A percentile compares a stretch with the other conserved stretches of the same genome.
Evolutionary conservation across 1,140 invertebrate species (phyloP).

Genomic region (Lepeophtheirus salmonis): DNA sequence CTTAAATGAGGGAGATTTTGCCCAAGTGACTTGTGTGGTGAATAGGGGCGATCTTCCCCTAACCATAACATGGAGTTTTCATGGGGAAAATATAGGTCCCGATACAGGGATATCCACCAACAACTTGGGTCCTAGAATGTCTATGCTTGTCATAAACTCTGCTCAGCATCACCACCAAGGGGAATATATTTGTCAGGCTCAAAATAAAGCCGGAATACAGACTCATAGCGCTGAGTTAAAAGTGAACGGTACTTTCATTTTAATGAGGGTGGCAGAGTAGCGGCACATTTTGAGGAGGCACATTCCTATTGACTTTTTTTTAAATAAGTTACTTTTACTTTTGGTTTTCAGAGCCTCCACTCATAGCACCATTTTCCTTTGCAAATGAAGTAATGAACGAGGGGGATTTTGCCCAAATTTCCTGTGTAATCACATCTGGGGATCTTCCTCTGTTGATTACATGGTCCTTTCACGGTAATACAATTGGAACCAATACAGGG

Average conservation of each 20-base stretch:
- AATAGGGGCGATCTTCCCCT: constrained; percentile 33
- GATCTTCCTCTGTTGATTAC: constrained; percentile 33
- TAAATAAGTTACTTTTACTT: too few species aligned
- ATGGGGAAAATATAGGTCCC: constrained; percentile 16
- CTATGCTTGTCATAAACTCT: constrained; percentile 36
- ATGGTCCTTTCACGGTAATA: constrained; percentile 51
- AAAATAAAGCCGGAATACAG: constrained; percentile 34
- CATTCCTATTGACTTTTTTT: too few species aligned
- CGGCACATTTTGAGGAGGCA: too few species aligned
- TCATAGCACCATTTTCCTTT: constrained; percentile 20
- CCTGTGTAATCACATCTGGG: constrained; percentile 22
- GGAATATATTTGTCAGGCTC: constrained; percentile 23
- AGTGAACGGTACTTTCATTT: constrained; percentile 34
- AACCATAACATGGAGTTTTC: constrained; percentile 26
- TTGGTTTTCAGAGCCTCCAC: constrained; percentile 20
- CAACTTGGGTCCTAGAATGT: constrained; percentile 25
- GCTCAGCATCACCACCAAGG: constrained; percentile 36
- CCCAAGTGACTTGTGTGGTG: constrained; percentile 47
- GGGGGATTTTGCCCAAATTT: constrained; percentile 19
- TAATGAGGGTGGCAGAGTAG: neutral
- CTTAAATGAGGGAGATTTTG: constrained; percentile 36
- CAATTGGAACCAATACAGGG: constrained; percentile 21
- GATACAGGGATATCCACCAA: constrained; percentile 25
- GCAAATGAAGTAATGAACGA: constrained; percentile 20
- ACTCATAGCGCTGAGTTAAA: constrained; percentile 35